These are phyloP conservation scores for Corythornis cristatus DNA, from an alignment of 2,113 vertebrate genomes.

Conservation along the genomic window DNA sequence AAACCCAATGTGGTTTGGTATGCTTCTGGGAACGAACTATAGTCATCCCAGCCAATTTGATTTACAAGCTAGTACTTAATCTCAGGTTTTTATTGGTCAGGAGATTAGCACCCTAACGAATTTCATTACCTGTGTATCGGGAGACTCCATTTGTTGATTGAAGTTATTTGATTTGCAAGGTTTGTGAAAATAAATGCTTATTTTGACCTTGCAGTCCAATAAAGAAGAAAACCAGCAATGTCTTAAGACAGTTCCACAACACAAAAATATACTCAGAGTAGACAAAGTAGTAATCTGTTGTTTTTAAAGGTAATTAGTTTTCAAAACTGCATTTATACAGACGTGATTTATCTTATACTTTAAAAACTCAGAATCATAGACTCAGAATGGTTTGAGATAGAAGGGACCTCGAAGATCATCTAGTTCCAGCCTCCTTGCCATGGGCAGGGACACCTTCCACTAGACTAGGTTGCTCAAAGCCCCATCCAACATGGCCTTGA, in stretches of 20 bases:
- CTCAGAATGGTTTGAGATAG: not conserved
- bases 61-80: not conserved
- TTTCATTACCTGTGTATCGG: not conserved
- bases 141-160: not conserved
- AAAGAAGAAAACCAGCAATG: not conserved
- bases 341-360: not conserved
- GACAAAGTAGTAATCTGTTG: not conserved
- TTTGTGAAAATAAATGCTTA: not conserved
- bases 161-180: not conserved
- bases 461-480: not conserved
- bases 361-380: not conserved
- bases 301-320: not conserved
- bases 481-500: not conserved
- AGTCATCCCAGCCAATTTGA: not conserved
- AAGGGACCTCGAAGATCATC: not conserved
- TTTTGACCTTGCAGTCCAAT: not conserved
- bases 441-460: not conserved
- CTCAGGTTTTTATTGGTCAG: not conserved
- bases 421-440: not conserved
- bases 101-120: not conserved
- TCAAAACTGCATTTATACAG: not conserved
- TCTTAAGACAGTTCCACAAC: not conserved
- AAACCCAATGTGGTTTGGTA: not conserved
- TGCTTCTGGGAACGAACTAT: not conserved
- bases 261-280: not conserved